phyloP scores from a whole-genome alignment of 2,113 vertebrate species.

The Murina feae region DNA sequence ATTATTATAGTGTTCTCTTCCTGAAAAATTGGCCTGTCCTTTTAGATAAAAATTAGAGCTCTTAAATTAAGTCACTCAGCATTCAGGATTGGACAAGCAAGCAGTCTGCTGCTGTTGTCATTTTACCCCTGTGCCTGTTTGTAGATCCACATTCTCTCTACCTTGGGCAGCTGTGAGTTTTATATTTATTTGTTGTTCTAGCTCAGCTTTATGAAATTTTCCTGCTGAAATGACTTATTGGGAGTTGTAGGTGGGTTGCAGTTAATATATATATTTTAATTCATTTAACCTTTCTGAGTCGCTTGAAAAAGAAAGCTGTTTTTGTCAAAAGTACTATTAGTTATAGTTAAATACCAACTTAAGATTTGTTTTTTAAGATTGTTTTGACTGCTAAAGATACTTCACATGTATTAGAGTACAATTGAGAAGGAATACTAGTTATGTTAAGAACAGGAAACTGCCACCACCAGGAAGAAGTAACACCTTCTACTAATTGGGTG shows the following conservation, averaged over 20 bases:
- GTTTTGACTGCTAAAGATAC: constrained; percentile 20
- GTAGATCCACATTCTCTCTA: background rate
- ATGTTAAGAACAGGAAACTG: constrained; percentile 20
- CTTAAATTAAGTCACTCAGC: background rate
- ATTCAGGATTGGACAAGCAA: background rate
- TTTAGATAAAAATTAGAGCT: background rate
- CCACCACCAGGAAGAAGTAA: constrained; percentile 25
- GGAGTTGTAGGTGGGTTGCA: constrained; percentile 34
- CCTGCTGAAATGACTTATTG: constrained; percentile 49
- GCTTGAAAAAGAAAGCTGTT: constrained; percentile 35
- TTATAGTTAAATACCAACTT: background rate
- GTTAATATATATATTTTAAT: background rate
- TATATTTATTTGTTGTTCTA: constrained; percentile 32
- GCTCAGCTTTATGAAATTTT: constrained; percentile 45
- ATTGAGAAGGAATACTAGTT: background rate
- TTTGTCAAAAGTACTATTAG: constrained; percentile 36
- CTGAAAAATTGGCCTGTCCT: background rate
- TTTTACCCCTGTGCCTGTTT: background rate
- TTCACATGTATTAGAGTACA: background rate
- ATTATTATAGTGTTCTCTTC: constrained; percentile 14
- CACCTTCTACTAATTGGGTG: background rate
- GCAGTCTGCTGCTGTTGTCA: background rate
- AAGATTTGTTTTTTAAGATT: constrained; percentile 46
- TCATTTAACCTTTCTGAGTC: constrained; percentile 48
- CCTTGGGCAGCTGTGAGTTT: constrained; percentile 19